A percentile compares a stretch with the other conserved stretches of the same genome.
Evolutionary conservation across 1,140 invertebrate species (phyloP).

Genomic region (Drosophila melanica): DNA sequence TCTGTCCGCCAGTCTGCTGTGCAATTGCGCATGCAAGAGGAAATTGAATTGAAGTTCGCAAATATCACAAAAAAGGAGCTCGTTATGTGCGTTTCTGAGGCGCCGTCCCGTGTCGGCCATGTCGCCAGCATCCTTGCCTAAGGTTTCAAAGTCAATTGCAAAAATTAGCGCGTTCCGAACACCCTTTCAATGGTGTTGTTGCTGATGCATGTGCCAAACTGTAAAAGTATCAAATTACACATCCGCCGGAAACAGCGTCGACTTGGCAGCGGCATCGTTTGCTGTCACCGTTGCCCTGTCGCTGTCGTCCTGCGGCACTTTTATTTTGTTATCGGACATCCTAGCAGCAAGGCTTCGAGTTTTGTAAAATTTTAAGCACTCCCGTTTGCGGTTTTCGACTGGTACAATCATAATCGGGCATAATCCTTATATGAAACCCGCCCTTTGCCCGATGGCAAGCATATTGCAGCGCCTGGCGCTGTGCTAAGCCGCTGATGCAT

Average conservation of each 20-base stretch:
- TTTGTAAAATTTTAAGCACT: slow-evolving; percentile 61
- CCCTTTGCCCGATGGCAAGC: slow-evolving; percentile 14
- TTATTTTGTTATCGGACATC: slow-evolving; percentile 77
- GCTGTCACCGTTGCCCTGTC: slow-evolving; percentile 26
- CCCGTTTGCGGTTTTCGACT: slow-evolving; percentile 43
- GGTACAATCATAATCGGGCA: slow-evolving; percentile 2
- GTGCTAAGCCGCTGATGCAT: slow-evolving; percentile 64
- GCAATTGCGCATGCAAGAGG: slow-evolving; percentile 66
- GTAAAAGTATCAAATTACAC: slow-evolving; percentile 83
- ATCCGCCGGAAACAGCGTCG: slow-evolving; percentile 79
- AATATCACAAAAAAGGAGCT: slow-evolving; percentile 75
- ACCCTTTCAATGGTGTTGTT: slow-evolving; percentile 50
- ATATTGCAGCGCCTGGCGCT: slow-evolving; percentile 36
- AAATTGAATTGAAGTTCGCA: slow-evolving; percentile 80
- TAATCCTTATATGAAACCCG: slow-evolving; percentile 63
- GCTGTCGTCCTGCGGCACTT: slow-evolving; percentile 66
- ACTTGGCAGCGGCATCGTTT: slow-evolving; percentile 34
- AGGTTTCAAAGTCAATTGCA: slow-evolving; percentile 71
- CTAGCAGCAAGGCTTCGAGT: slow-evolving; percentile 57
- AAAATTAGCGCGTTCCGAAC: slow-evolving; percentile 61
- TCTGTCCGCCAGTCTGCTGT: neutral
- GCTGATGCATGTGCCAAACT: slow-evolving; percentile 51
- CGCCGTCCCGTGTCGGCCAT: slow-evolving; percentile 27
- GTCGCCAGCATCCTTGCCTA: slow-evolving; percentile 41
- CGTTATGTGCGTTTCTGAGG: slow-evolving; percentile 69